Base-by-base conservation (phyloP, 2,888 invertebrate genomes). In the Hyposoter dolosus region DNA sequence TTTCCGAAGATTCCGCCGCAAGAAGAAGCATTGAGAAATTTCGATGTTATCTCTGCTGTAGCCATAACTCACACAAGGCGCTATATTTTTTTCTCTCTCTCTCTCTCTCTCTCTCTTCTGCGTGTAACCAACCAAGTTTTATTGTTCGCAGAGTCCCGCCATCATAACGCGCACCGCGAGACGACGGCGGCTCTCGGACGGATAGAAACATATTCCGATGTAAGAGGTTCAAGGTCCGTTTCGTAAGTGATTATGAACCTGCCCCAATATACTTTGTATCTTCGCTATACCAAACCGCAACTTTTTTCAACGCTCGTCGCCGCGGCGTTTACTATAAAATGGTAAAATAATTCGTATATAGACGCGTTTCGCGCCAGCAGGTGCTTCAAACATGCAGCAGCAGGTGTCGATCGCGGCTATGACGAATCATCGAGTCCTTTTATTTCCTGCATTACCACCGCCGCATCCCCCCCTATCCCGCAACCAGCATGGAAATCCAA, bases 381-480 rank as follows among this genome's bases (percentile, higher is more conserved):
- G 81, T 86, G 86, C 68, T 63, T 35, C 15, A 6, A 74, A 83
- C 86, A n/a, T n/a, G n/a, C n/a, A n/a, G n/a, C n/a, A n/a, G n/a
- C n/a, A 86, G 81, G 83, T 86, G 86, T 83, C 83, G 77, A 74
- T 80, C 28, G 3, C 75, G 6, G 17, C 69, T 60, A 65, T 69
- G 77, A 86, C 77, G 43, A 77, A 83, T 76, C 45, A 50, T 69
- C 50, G 23, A 56, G 32, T 35, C 17, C 50, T 47, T 71, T 60
- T 50, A 28, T 47, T 68, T 60, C 32, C 23, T 40, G 50, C 28
- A 28, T 28, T 28, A 75, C n/a, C n/a, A n/a, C n/a, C n/a, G n/a
- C n/a, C n/a, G n/a, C n/a, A n/a, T n/a, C n/a, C n/a, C n/a, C n/a
- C n/a, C n/a, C n/a, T n/a, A n/a, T n/a, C n/a, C n/a, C n/a, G n/a